A percentile compares a stretch with the other conserved stretches of the same genome.
phyloP scores from a whole-genome alignment of 2,113 vertebrate genomes.

The Abramis brama region DNA sequence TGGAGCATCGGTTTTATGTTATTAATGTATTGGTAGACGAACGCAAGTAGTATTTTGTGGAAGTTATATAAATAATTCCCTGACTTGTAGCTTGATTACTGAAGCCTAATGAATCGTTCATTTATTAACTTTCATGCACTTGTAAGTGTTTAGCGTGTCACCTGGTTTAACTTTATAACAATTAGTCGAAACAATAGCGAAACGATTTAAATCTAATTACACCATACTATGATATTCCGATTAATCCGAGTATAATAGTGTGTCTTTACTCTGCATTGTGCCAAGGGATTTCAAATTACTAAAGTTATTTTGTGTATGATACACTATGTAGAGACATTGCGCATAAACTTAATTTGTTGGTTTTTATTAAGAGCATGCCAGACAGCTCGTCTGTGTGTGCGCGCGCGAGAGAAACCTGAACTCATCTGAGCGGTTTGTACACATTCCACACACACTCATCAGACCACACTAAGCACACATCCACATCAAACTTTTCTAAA shows the following conservation, averaged over 20 bases:
- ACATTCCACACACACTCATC: conserved; percentile 38
- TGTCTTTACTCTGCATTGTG: neutral
- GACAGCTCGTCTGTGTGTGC: neutral
- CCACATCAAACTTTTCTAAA: neutral
- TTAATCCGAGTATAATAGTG: neutral
- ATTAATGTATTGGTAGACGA: neutral
- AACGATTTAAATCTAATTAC: neutral
- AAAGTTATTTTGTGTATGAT: neutral
- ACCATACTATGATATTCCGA: neutral
- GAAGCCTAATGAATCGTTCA: neutral
- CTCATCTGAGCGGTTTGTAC: conserved; percentile 40
- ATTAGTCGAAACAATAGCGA: neutral
- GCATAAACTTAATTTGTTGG: neutral
- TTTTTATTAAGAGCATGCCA: neutral
- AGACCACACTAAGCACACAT: neutral
- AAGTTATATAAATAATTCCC: neutral
- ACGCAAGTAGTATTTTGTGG: neutral
- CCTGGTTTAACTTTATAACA: neutral
- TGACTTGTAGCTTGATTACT: neutral
- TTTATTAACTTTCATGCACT: neutral
- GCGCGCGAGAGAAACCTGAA: neutral
- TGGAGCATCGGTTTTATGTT: neutral
- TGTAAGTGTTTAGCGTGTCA: neutral
- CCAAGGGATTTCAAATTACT: neutral
- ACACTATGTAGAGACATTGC: neutral